These are phyloP conservation scores for Picathartes gymnocephalus DNA, from an alignment of 2,113 vertebrate genomes.

Conservation along the genomic window DNA sequence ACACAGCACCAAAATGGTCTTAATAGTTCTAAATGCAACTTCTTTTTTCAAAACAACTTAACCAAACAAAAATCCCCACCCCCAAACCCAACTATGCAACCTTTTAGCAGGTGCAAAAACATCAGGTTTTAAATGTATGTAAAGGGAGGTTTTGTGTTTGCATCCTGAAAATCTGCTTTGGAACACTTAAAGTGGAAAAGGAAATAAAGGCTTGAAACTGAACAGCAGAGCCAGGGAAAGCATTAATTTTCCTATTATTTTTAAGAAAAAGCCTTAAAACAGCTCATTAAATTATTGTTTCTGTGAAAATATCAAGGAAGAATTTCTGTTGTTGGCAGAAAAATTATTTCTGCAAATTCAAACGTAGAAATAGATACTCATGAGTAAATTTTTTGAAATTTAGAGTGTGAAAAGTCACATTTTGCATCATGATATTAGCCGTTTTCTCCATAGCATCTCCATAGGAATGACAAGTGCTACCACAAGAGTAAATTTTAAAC, in stretches of 20 bases:
- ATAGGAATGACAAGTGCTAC: neutral
- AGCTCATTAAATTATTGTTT: neutral
- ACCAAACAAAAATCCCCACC: neutral
- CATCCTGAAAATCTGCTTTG: neutral
- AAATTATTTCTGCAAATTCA: neutral
- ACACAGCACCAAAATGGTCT: neutral
- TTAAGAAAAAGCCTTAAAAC: neutral
- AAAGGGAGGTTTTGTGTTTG: neutral
- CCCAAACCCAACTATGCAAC: neutral
- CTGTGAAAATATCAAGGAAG: neutral
- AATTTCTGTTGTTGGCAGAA: neutral
- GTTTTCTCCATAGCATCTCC: neutral
- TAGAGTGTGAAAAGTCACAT: neutral
- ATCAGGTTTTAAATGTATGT: neutral
- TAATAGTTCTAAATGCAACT: neutral
- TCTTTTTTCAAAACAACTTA: neutral
- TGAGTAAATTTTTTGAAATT: neutral
- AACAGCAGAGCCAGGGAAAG: neutral
- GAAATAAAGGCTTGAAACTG: neutral
- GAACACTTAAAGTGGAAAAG: neutral
- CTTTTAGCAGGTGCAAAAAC: neutral
- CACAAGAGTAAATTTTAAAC: neutral
- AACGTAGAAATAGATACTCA: neutral
- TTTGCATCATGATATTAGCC: neutral
- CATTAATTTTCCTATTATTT: neutral